Evolutionary conservation across 2,113 vertebrate species (phyloP).

Genomic region (Perca fluviatilis): DNA sequence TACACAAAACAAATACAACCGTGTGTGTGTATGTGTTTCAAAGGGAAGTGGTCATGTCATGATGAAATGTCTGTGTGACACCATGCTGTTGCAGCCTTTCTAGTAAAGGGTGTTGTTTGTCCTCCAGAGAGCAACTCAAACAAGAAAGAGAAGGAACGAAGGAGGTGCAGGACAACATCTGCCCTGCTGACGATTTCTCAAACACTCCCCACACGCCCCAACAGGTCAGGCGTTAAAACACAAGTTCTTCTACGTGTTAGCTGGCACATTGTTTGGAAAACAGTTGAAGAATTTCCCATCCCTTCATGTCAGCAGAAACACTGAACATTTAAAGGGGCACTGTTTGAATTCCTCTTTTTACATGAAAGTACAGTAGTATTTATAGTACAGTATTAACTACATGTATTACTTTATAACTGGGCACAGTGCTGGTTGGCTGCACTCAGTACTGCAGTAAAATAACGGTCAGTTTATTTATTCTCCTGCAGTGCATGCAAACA

Average conservation of each 20-base stretch:
- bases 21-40: slow-evolving; percentile 16
- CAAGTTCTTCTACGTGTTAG: background rate
- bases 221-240: slow-evolving; percentile 29
- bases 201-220: slow-evolving; percentile 4
- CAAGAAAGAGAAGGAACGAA: background rate
- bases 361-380: background rate
- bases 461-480: background rate
- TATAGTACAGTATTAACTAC: background rate
- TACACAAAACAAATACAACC: background rate
- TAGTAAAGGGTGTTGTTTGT: slow-evolving; percentile 54
- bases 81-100: slow-evolving; percentile 35
- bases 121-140: slow-evolving; percentile 12
- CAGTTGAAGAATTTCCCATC: slow-evolving; percentile 17
- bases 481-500: background rate
- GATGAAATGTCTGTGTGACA: slow-evolving; percentile 33
- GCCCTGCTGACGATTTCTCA: background rate
- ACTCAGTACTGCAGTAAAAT: background rate
- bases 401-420: background rate
- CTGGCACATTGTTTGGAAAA: slow-evolving; percentile 2
- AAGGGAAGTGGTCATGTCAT: slow-evolving; percentile 19
- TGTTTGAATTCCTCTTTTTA: background rate
- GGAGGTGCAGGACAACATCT: slow-evolving; percentile 24
- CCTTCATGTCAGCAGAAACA: background rate
- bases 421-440: background rate
- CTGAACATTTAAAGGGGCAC: background rate